phyloP scores from a whole-genome alignment of 2,888 invertebrate species.

The Norana najaformis region DNA sequence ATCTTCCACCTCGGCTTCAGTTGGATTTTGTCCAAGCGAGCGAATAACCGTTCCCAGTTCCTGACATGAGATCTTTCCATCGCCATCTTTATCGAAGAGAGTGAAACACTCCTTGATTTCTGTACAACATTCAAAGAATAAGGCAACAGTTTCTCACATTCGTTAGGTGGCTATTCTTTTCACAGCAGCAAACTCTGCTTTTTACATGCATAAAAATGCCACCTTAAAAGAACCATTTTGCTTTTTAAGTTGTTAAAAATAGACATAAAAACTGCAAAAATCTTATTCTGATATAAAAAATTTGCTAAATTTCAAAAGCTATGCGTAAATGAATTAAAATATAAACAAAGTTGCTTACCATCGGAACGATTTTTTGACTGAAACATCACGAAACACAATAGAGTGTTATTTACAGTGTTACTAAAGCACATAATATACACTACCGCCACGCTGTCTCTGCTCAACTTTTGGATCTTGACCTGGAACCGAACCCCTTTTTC shows the following conservation, averaged over 20 bases:
- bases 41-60: conserved; percentile 40
- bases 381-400: neutral
- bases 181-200: neutral
- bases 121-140: conserved; percentile 21
- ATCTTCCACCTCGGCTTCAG: conserved; percentile 38
- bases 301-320: neutral
- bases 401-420: too few relatives aligned
- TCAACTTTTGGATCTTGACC: too few relatives aligned
- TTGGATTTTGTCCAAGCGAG: conserved; percentile 38
- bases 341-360: neutral
- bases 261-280: neutral
- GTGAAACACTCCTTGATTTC: conserved; percentile 42
- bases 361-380: neutral
- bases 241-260: neutral
- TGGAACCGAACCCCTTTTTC: too few relatives aligned
- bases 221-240: neutral
- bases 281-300: neutral
- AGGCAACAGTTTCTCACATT: too few relatives aligned
- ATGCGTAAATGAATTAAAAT: neutral
- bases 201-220: neutral
- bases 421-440: neutral
- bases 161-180: too few relatives aligned
- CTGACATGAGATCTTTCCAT: conserved; percentile 37
- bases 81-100: conserved; percentile 41
- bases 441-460: too few relatives aligned